Base-by-base conservation (phyloP, 2,113 vertebrate genomes). In the Zosterops japonicus region DNA sequence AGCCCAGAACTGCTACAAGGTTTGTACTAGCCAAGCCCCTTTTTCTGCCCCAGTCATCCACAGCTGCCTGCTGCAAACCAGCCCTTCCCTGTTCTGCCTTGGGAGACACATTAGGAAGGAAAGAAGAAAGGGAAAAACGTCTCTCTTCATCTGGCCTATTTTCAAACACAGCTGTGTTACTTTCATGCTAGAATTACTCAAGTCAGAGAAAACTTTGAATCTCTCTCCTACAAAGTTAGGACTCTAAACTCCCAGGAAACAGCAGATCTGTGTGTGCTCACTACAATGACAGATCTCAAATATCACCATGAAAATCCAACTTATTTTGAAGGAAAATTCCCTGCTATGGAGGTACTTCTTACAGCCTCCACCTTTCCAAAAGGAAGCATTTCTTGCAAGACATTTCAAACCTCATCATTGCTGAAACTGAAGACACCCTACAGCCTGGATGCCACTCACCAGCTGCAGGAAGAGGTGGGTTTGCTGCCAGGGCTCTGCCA, bases 371-470 rank as follows among this genome's bases (percentile, higher is more conserved):
- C 8, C 15, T 14, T 63, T 59, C 36, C 33, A 44, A 44, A 86
- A 77, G 29, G 31, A 65, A 86, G 18, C 23, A 31, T 65, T 53
- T 67, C 42, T 50, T 44, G 8, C n/a, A 31, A 50, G 31, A 39
- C 8, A 8, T 13, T 69, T 69, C 47, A 55, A 23, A 41, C 4
- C 22, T 27, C 23, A 14, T 36, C 28, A 8, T 5, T 29, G 27
- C 53, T 65, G 24, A 50, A 35, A 50, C 5, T 41, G 36, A 49
- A 59, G 17, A 14, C 46, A 59, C 49, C 16, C 42, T 35, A 31
- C 35, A 33, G 18, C 1, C 5, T 11, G 2, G 65, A 9, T 46
- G 33, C 21, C 29, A 13, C 11, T 22, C 1, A 0, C 2, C n/a
- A 61, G 55, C 20, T 57, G n/a, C 69, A 57, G 35, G 25, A 67